These are phyloP conservation scores for Automeris io DNA, from an alignment of 2,888 invertebrate species.

Conservation along the genomic window DNA sequence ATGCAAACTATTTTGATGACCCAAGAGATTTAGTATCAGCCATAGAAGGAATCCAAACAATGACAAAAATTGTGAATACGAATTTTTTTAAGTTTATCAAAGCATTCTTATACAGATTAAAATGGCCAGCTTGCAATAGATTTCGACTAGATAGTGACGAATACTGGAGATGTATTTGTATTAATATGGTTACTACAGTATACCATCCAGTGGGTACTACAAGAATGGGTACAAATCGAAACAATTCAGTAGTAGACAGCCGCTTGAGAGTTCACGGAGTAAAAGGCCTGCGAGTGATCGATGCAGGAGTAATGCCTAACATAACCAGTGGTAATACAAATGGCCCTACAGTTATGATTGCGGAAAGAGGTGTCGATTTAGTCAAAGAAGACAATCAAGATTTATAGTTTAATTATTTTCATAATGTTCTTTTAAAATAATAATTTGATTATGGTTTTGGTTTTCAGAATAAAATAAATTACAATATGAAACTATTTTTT, in stretches of 20 bases:
- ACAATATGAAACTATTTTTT: too few species aligned
- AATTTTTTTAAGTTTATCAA: constrained; percentile 35
- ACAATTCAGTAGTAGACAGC: constrained; percentile 59
- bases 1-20: constrained; percentile 80
- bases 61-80: constrained; percentile 35
- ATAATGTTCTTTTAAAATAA: too few species aligned
- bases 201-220: constrained; percentile 83
- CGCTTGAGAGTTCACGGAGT: constrained; percentile 80
- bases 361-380: constrained; percentile 84
- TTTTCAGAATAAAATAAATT: too few species aligned
- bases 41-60: constrained; percentile 35
- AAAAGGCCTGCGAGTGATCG: constrained; percentile 81
- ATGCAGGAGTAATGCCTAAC: constrained; percentile 87
- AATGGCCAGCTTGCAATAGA: constrained; percentile 32
- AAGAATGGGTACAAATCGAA: constrained; percentile 71
- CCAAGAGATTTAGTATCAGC: constrained; percentile 63
- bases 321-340: constrained; percentile 87
- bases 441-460: too few species aligned
- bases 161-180: constrained; percentile 45
- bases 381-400: constrained; percentile 80
- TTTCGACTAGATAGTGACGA: constrained; percentile 28
- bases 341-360: constrained; percentile 88
- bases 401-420: too few species aligned
- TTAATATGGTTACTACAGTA: constrained; percentile 69
- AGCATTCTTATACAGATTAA: constrained; percentile 33